These are phyloP conservation scores for Limnodromus scolopaceus DNA, from an alignment of 2,797 vertebrate genomes.

Conservation along the genomic window DNA sequence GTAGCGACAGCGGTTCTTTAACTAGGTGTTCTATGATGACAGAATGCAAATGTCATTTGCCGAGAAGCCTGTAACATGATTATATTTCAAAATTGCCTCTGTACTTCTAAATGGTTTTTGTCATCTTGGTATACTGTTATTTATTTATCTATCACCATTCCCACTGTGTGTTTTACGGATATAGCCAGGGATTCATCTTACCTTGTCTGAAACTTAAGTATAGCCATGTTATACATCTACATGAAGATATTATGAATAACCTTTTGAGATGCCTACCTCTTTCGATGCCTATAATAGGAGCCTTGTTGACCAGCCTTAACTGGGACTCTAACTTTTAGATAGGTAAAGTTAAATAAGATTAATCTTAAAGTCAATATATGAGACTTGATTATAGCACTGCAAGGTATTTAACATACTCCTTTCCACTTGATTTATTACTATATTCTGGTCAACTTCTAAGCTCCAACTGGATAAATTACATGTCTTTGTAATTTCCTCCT, in stretches of 20 bases:
- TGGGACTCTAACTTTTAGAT: not conserved
- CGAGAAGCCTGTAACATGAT: not conserved
- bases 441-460: not conserved
- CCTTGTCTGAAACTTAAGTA: not conserved
- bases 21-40: not conserved
- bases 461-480: not conserved
- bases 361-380: not conserved
- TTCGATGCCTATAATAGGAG: not conserved
- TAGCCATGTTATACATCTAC: not conserved
- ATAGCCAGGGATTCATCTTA: not conserved
- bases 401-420: not conserved
- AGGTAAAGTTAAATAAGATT: not conserved
- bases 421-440: not conserved
- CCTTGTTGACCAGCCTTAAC: not conserved
- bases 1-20: conserved; percentile 10
- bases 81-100: not conserved
- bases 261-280: not conserved
- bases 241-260: not conserved
- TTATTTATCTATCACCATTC: not conserved
- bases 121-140: not conserved
- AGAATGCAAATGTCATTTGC: not conserved
- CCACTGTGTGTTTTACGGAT: not conserved
- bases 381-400: not conserved
- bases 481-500: not conserved
- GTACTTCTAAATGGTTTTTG: not conserved